Conservation (phyloP, 92 coral and sea anemone species). For the Siderastrea radians region DNA sequence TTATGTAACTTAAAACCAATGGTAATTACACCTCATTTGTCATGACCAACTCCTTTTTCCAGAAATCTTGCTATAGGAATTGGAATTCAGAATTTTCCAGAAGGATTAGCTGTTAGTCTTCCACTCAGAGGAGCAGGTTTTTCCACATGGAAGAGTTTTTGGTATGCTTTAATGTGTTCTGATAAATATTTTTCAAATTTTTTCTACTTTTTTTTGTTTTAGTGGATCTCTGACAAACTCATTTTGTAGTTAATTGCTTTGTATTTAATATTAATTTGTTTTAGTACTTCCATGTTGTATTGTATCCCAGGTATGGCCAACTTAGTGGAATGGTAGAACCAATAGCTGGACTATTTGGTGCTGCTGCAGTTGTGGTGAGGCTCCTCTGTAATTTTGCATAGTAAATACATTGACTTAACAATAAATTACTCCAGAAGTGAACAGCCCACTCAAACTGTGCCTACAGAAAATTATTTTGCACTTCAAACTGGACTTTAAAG, state of each 20-base stretch:
- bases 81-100: slow-evolving; percentile 98
- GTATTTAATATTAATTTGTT: background rate
- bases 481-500: no score
- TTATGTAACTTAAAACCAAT: no score
- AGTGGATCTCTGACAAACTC: background rate
- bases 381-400: background rate
- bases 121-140: slow-evolving; percentile 90
- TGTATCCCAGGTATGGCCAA: slow-evolving; percentile 91
- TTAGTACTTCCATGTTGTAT: background rate
- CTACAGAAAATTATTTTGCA: no score
- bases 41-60: background rate
- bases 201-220: background rate
- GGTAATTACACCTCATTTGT: background rate
- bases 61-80: slow-evolving; percentile 97
- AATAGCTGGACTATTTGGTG: slow-evolving; percentile 96
- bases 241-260: background rate
- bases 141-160: slow-evolving; percentile 91
- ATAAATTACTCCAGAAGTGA: background rate
- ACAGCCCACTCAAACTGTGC: no score
- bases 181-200: no score
- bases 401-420: background rate
- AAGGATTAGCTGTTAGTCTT: slow-evolving; percentile 96
- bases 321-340: slow-evolving; percentile 99
- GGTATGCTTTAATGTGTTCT: slow-evolving; percentile 57
- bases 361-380: slow-evolving; percentile 95